Base-by-base conservation (phyloP, 1,140 invertebrate genomes). In the Caenorhabditis tropicalis region DNA sequence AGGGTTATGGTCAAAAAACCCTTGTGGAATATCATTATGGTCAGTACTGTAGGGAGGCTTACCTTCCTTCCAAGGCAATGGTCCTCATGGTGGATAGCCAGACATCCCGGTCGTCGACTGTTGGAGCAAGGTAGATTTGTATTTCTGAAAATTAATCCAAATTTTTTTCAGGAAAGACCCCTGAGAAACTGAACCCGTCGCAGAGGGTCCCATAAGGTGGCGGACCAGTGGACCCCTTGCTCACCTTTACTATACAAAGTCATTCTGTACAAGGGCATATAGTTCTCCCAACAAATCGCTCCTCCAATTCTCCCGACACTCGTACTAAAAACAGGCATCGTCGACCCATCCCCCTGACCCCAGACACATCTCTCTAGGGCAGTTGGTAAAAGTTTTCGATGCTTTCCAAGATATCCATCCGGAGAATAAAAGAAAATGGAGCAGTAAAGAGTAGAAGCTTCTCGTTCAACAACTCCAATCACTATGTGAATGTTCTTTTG, bases 221-320 rank as follows among this genome's bases (percentile, higher is more conserved):
- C n/a, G n/a, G n/a, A n/a, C n/a, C n/a, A n/a, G n/a, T n/a, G n/a
- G n/a, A n/a, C n/a, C 19, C 48, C 15, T 15, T 0, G n/a, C 53
- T 36, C 3, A 87, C 88, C 88, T 43, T 90, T 89, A 46, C 65
- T 65, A 74, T 89, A 89, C 31, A 87, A 43, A 0, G 88, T 65
- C 27, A 84, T 83, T 56, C 88, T 53, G 31, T 89, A 85, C 33
- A 90, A 53, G 7, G 88, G 88, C 89, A 91, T 91, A 85, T 90
- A 91, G 82, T 91, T 90, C 84, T 91, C 90, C 90, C 90, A 91
- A 82, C 90, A 91, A 80, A 91, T 89, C 0, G 88, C 88, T 36
- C 87, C 86, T 27, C 90, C 88, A 56, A 91, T 88, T 60, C 88
- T 89, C 12, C 90, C 90, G 49, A 90, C 31, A 24, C 46, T 43